Conservation (phyloP, 2,797 vertebrate genomes). For the Lates japonicus region DNA sequence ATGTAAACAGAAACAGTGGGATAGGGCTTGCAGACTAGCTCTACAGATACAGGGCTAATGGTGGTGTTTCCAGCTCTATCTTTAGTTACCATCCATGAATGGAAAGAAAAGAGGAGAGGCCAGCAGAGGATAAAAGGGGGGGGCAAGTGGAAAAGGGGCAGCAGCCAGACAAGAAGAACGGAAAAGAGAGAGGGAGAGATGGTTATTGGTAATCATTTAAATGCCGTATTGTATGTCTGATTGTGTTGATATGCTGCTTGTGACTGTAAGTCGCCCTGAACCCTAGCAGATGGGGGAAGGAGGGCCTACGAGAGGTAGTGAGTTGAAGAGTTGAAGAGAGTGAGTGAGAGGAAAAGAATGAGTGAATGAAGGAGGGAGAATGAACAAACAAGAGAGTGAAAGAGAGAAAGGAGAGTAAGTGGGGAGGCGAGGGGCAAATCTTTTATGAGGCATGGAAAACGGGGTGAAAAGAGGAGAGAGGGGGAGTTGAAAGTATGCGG, state of each 20-base stretch:
- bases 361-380: conserved; percentile 49
- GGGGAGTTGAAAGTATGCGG: conserved; percentile 64
- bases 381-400: conserved; percentile 62
- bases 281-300: conserved; percentile 8
- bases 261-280: conserved; percentile 7
- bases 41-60: conserved; percentile 24
- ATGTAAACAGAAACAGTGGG: conserved; percentile 13
- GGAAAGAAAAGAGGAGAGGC: conserved; percentile 39
- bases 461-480: conserved; percentile 60
- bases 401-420: conserved; percentile 47
- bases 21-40: background rate
- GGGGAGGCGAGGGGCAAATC: conserved; percentile 55
- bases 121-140: conserved; percentile 12
- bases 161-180: background rate
- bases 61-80: conserved; percentile 25
- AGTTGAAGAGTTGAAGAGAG: conserved; percentile 49
- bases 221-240: conserved; percentile 4
- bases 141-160: conserved; percentile 12
- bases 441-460: conserved; percentile 74
- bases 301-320: conserved; percentile 26
- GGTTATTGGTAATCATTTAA: conserved; percentile 27
- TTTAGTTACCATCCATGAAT: conserved; percentile 47
- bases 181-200: conserved; percentile 1
- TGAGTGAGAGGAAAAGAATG: conserved; percentile 23
- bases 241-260: conserved; percentile 3